phyloP scores from a whole-genome alignment of 2,888 invertebrate genomes.

The Tanaodytes sp. region DNA sequence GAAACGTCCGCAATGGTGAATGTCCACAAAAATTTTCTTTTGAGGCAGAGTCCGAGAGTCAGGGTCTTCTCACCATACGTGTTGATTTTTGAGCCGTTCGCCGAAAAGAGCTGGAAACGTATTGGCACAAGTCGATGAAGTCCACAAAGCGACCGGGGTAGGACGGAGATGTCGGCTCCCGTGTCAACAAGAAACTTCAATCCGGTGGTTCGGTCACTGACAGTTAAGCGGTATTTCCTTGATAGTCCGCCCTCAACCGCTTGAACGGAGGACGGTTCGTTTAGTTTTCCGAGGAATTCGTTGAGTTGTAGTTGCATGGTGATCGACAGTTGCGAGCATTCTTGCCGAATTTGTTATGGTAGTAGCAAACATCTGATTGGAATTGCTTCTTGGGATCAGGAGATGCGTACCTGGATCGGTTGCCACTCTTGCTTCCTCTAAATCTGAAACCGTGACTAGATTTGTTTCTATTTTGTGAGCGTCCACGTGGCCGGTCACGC shows the following conservation, averaged over 20 bases:
- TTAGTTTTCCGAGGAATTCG: slow-evolving; percentile 28
- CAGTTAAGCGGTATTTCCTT: slow-evolving; percentile 24
- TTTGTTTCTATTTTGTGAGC: no score
- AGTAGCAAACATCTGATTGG: slow-evolving; percentile 17
- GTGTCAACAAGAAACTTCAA: background rate
- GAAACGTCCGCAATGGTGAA: slow-evolving; percentile 9
- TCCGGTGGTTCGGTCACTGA: slow-evolving; percentile 23
- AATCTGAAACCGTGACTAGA: no score
- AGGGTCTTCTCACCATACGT: slow-evolving; percentile 60
- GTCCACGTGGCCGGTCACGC: no score
- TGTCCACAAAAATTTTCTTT: slow-evolving; percentile 59
- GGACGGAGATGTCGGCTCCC: slow-evolving; percentile 1
- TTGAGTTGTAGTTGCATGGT: slow-evolving; percentile 13
- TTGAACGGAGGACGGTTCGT: background rate
- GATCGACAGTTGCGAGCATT: slow-evolving; percentile 4
- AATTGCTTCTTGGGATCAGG: no score
- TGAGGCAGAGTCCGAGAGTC: slow-evolving; percentile 59
- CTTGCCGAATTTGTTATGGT: slow-evolving; percentile 13
- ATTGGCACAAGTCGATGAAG: no score
- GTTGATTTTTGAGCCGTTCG: slow-evolving; percentile 61
- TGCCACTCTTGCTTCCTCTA: no score
- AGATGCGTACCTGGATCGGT: no score
- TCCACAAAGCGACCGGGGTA: background rate
- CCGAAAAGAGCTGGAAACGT: no score
- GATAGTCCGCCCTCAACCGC: slow-evolving; percentile 6